These are phyloP conservation scores for Zaprionus obscuricornis DNA, from an alignment of 2,888 invertebrate genomes.

Conservation along the genomic window DNA sequence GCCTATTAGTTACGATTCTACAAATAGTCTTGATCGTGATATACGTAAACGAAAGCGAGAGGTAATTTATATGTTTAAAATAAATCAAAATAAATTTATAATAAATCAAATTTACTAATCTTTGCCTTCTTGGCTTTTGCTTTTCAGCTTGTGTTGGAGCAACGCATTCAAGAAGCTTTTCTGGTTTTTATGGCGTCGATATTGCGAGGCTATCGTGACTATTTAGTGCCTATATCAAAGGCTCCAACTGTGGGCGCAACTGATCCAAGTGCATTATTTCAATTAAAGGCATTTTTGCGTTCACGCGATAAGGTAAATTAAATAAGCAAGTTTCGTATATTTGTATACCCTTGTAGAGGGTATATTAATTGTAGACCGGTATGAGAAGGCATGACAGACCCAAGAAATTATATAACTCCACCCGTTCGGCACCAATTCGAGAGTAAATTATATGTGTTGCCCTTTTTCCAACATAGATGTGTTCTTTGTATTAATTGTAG, in stretches of 20 bases:
- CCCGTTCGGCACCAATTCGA: no score
- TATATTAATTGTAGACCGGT: no score
- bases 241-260: slow-evolving; percentile 97
- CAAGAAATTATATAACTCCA: no score
- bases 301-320: slow-evolving; percentile 92
- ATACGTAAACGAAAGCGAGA: slow-evolving; percentile 92
- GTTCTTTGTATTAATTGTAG: no score
- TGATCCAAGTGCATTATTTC: slow-evolving; percentile 97
- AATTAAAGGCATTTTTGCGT: slow-evolving; percentile 94
- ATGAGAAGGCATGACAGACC: no score
- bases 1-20: slow-evolving; percentile 84
- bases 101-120: not conserved
- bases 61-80: slow-evolving; percentile 57
- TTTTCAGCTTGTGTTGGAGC: slow-evolving; percentile 90
- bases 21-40: slow-evolving; percentile 90
- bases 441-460: no score
- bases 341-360: no score
- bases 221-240: slow-evolving; percentile 95
- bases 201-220: slow-evolving; percentile 94
- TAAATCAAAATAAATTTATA: no score
- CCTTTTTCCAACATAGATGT: no score
- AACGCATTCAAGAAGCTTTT: slow-evolving; percentile 98
- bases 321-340: no score
- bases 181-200: slow-evolving; percentile 97
- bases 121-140: not conserved